Evolutionary conservation across 2,797 vertebrate species (phyloP), one percentile per base, ranked within the genome.

Genomic region (Anguilla pacifica): DNA sequence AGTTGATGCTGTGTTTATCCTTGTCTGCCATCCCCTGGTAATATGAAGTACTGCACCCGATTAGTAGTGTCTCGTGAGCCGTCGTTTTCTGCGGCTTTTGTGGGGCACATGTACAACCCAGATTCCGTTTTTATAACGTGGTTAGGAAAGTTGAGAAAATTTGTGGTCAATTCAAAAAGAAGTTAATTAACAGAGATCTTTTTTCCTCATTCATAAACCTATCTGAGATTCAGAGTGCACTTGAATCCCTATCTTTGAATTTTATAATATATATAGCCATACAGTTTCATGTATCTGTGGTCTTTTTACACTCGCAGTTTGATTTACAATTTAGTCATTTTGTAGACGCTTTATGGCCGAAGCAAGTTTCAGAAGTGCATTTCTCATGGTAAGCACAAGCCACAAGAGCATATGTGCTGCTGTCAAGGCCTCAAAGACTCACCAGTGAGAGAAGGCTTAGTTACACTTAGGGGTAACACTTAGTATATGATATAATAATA

Each of bases 11-110:
- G 3, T 49, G 6, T 67, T 83, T 87, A 91, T 61, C 49, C 91
- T 93, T 92, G 91, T 82, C 92, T 94, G 95, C 94, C 95, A 94
- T 90, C 94, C 86, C 91, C 94, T 94, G 96, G 95, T 90, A 86
- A 90, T 79, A 28, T 22, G 64, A 88, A 84, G 92, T 86, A 94
- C 89, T 92, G 88, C 92, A 93, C 72, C 67, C 87, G 15, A 83
- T 82, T 39, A 10, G 85, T 79, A 13, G 46, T 77, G 6, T 1
- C 39, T 82, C 22, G 57, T 55, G 43, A 70, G 3, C 7, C 7
- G 39, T 81, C 39, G 19, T 43, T 81, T 81, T 35, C 7, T 0
- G 25, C 6, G 43, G 53, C 1, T 31, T 6, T n/a, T n/a, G 77
- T 25, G 43, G 43, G 39, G 6, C 11, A 17, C 35, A 2, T 79